Percentiles rank a stretch among this genome's conserved stretches.
Conservation (phyloP, 2,113 vertebrate genomes). For the Caracal caracal region DNA sequence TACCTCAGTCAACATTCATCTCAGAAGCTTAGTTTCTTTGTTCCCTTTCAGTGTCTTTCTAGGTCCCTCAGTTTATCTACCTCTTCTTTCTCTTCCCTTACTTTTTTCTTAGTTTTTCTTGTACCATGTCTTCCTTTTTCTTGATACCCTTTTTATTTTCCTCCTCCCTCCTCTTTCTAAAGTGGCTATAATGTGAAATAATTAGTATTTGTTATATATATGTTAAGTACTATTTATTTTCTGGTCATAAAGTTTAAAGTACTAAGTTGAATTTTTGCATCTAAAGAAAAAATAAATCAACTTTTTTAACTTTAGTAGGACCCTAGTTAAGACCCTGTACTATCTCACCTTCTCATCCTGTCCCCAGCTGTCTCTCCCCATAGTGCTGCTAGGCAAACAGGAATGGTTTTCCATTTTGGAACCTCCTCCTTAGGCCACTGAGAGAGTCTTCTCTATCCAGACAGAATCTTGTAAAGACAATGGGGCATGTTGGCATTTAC, state of each 20-base stretch:
- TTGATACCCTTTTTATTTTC: neutral
- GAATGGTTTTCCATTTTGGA: constrained; percentile 19
- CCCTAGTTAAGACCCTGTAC: neutral
- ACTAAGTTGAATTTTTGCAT: constrained; percentile 20
- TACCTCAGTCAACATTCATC: neutral
- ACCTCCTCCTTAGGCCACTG: neutral
- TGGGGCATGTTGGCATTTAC: neutral
- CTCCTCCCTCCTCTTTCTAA: neutral
- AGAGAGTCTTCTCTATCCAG: neutral
- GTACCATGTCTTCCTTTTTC: neutral
- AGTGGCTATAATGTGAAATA: constrained; percentile 5
- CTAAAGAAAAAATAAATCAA: neutral
- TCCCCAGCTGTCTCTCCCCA: neutral
- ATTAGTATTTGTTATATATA: neutral
- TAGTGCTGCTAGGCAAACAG: neutral
- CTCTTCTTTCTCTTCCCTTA: neutral
- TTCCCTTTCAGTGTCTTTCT: neutral
- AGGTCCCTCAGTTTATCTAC: neutral
- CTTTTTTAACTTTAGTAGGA: neutral
- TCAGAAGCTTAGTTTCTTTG: neutral
- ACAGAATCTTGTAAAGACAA: neutral
- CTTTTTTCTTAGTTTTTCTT: neutral
- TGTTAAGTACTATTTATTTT: constrained; percentile 12
- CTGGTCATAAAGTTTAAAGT: neutral
- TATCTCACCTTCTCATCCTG: neutral